Evolutionary conservation across 2,113 vertebrate species (phyloP).

Genomic region (Daphoenositta chrysoptera): DNA sequence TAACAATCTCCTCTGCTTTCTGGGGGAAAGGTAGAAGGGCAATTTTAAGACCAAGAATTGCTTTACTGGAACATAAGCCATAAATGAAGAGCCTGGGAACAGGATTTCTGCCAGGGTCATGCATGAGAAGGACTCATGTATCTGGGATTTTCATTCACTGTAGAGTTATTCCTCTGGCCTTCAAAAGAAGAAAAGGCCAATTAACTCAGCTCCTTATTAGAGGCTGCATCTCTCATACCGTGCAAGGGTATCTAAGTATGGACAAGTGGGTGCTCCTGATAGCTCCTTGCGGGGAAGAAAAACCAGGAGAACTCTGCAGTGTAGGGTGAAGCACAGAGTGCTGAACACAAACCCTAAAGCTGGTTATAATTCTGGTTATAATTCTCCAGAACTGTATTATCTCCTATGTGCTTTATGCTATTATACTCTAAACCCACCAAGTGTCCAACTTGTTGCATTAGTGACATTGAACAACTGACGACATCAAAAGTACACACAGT

Average conservation of each 20-base stretch:
- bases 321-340: background rate
- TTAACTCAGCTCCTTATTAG: background rate
- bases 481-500: background rate
- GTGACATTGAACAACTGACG: background rate
- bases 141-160: background rate
- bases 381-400: background rate
- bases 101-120: background rate
- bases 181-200: background rate
- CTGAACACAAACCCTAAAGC: background rate
- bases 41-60: background rate
- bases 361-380: background rate
- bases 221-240: background rate
- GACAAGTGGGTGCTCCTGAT: background rate
- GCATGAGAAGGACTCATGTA: background rate
- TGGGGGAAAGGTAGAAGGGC: background rate
- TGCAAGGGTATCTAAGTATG: background rate
- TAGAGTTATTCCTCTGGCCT: background rate
- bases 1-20: background rate
- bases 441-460: background rate
- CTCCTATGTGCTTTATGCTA: background rate
- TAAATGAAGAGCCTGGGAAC: background rate
- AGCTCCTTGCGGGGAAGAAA: background rate
- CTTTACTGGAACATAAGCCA: background rate
- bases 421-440: background rate
- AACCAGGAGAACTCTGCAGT: background rate